Evolutionary conservation across 2,797 vertebrate species (phyloP).

Genomic region (Heteromormyrus szaboi): DNA sequence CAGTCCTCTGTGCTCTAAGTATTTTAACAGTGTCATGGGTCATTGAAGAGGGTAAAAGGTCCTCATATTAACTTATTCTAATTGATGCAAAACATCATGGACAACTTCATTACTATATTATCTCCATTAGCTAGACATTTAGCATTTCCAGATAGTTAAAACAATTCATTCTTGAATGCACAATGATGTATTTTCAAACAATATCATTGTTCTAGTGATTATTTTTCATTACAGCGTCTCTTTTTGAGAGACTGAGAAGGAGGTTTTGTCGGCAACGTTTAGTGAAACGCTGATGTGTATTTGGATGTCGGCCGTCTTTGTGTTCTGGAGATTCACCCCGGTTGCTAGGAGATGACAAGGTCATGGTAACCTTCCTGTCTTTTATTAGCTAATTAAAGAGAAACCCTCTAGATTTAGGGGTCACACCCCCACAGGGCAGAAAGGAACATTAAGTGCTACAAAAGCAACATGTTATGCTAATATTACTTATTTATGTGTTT

Average conservation of each 20-base stretch:
- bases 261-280: background rate
- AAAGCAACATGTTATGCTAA: background rate
- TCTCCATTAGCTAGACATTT: background rate
- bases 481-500: background rate
- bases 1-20: background rate
- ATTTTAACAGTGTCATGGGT: background rate
- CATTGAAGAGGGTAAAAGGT: background rate
- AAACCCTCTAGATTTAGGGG: background rate
- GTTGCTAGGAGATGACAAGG: conserved; percentile 10
- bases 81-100: background rate
- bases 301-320: background rate
- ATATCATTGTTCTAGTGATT: background rate
- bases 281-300: background rate
- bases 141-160: background rate
- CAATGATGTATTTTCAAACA: background rate
- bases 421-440: background rate
- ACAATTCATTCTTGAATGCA: background rate
- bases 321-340: conserved; percentile 1
- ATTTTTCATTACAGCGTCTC: background rate
- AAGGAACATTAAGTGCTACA: background rate
- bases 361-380: background rate
- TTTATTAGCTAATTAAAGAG: conserved; percentile 1
- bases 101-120: background rate
- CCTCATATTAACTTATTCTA: background rate
- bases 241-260: background rate